phyloP scores from a whole-genome alignment of 1,140 invertebrate species.

The Phthorimaea operculella region DNA sequence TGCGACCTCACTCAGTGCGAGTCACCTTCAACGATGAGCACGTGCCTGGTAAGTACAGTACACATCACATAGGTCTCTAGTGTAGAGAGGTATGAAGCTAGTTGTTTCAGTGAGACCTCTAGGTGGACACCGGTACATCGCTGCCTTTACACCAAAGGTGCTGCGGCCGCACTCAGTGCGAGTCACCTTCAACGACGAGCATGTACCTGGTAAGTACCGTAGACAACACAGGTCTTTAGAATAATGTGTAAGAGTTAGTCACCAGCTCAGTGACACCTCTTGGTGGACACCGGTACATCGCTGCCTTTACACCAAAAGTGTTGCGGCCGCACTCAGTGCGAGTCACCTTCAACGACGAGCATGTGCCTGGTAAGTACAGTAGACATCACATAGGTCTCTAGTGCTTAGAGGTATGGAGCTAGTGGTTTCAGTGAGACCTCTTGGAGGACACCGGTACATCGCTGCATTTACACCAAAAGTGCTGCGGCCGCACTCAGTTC shows the following conservation, averaged over 20 bases:
- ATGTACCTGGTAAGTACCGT: constrained; percentile 84
- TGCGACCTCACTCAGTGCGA: constrained; percentile 87
- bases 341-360: constrained; percentile 96
- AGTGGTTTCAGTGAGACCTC: constrained; percentile 90
- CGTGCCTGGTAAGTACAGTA: constrained; percentile 88
- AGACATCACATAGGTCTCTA: no score
- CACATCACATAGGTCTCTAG: no score
- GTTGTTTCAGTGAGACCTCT: constrained; percentile 92
- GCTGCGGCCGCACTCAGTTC: constrained; percentile 84
- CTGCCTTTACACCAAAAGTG: constrained; percentile 91
- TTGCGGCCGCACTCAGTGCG: constrained; percentile 87
- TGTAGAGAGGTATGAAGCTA: no score
- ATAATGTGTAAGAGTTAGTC: no score
- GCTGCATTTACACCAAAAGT: constrained; percentile 93
- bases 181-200: constrained; percentile 96
- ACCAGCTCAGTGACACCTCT: constrained; percentile 92
- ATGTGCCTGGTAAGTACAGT: constrained; percentile 89
- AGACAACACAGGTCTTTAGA: no score
- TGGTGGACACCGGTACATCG: constrained; percentile 90
- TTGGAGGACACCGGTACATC: constrained; percentile 90
- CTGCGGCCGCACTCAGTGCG: constrained; percentile 87
- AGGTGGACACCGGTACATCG: constrained; percentile 90
- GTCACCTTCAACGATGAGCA: constrained; percentile 96
- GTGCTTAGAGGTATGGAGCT: no score
- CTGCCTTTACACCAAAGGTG: constrained; percentile 91